These are phyloP conservation scores for Sandelia bainsii DNA, from an alignment of 2,797 vertebrate genomes.

Conservation along the genomic window DNA sequence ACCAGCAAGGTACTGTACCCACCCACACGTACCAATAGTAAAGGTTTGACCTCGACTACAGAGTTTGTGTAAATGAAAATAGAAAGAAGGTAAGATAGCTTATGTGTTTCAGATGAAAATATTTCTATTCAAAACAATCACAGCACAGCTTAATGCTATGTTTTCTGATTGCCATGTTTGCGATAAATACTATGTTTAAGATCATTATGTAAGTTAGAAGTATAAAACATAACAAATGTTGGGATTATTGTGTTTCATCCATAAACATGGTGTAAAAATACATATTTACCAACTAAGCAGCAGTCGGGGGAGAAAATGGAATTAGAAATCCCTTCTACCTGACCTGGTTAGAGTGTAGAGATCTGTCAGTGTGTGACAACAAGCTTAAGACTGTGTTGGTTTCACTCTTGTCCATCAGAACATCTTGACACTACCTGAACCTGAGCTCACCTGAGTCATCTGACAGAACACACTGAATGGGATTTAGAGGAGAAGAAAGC, in stretches of 20 bases:
- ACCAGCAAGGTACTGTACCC: constrained; percentile 56
- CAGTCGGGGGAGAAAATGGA: neutral
- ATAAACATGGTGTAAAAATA: constrained; percentile 9
- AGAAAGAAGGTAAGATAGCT: neutral
- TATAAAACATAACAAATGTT: constrained; percentile 20
- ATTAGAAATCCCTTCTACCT: constrained; percentile 11
- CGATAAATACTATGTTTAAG: constrained; percentile 28
- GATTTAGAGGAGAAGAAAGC: neutral
- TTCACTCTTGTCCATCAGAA: constrained; percentile 34
- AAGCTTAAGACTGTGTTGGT: constrained; percentile 20
- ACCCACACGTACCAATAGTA: neutral
- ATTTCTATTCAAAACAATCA: constrained; percentile 57
- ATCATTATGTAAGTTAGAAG: constrained; percentile 22
- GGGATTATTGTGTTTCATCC: constrained; percentile 23
- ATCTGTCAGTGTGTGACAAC: constrained; percentile 32
- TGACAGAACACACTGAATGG: constrained; percentile 10
- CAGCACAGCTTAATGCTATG: constrained; percentile 2
- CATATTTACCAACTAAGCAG: constrained; percentile 20
- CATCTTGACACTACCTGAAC: constrained; percentile 23
- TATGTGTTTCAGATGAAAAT: constrained; percentile 25
- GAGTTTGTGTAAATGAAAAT: constrained; percentile 9
- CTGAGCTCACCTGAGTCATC: constrained; percentile 17
- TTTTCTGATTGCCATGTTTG: constrained; percentile 32
- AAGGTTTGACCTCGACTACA: constrained; percentile 22
- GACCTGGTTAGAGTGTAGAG: constrained; percentile 31